Percentiles rank a stretch among this genome's conserved stretches.
These are phyloP conservation scores for Bryconaethiops microstoma DNA, from an alignment of 2,797 vertebrate species.

Conservation along the genomic window DNA sequence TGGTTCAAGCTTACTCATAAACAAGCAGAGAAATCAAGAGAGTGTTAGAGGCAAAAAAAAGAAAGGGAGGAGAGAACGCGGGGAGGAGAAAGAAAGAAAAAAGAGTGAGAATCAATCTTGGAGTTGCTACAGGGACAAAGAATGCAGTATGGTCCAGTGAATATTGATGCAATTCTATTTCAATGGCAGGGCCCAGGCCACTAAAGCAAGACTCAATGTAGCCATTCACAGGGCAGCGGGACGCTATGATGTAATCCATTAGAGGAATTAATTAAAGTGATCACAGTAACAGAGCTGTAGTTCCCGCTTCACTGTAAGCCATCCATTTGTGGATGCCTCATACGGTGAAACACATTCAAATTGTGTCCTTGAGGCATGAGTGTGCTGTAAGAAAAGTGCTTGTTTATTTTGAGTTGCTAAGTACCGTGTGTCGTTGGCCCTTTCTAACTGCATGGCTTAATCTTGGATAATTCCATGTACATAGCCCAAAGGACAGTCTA, in stretches of 20 bases:
- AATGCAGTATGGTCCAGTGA: constrained; percentile 59
- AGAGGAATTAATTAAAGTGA: constrained; percentile 65
- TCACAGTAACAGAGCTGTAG: constrained; percentile 48
- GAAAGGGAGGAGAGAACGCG: constrained; percentile 35
- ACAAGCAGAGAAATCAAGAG: constrained; percentile 23
- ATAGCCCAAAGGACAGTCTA: constrained; percentile 4
- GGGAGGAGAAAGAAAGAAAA: constrained; percentile 20
- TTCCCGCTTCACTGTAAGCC: constrained; percentile 39
- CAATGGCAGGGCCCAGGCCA: constrained; percentile 65
- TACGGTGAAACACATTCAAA: constrained; percentile 30
- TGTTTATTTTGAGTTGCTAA: constrained; percentile 45
- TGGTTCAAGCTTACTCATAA: neutral
- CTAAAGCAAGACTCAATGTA: constrained; percentile 61
- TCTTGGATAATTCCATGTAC: constrained; percentile 66
- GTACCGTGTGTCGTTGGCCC: constrained; percentile 28
- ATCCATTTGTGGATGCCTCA: constrained; percentile 29
- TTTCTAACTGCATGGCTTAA: constrained; percentile 38
- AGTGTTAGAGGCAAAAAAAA: neutral
- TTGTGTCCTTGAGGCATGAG: constrained; percentile 24
- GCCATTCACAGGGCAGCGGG: constrained; percentile 67
- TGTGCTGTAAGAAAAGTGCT: constrained; percentile 18
- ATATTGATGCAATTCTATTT: constrained; percentile 69
- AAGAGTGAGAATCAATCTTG: constrained; percentile 52
- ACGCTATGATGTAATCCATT: constrained; percentile 64
- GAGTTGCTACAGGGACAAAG: constrained; percentile 63